A percentile compares a stretch with the other conserved stretches of the same genome.
Conservation (phyloP, 2,113 vertebrate species). For the Pelecanoides urinatrix region DNA sequence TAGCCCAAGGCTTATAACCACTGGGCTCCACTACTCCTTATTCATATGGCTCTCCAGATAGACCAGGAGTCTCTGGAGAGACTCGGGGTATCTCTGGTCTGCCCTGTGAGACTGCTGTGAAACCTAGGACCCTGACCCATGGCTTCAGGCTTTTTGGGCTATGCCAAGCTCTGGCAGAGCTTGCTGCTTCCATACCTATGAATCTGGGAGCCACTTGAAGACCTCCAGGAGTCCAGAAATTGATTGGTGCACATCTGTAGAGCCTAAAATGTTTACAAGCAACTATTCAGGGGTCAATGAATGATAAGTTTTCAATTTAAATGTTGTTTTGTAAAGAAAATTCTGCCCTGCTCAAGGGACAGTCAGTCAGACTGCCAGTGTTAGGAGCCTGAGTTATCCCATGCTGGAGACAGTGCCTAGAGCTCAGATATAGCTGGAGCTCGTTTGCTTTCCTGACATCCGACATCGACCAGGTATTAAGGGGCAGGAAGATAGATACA, state of each 20-base stretch:
- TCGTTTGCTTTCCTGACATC: background rate
- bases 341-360: background rate
- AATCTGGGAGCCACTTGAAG: background rate
- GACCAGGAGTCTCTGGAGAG: background rate
- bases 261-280: background rate
- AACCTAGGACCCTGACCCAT: background rate
- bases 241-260: background rate
- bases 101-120: background rate
- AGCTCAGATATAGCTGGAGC: background rate
- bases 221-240: background rate
- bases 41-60: background rate
- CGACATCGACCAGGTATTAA: background rate
- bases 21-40: background rate
- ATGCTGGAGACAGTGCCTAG: background rate
- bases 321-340: background rate
- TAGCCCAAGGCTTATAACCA: background rate
- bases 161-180: background rate
- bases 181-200: background rate
- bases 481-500: background rate
- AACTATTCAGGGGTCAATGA: background rate
- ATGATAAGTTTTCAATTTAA: background rate
- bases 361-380: background rate
- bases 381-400: background rate
- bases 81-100: background rate
- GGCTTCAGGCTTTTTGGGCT: background rate